A percentile compares a stretch with the other conserved stretches of the same genome.
Evolutionary conservation across 2,113 vertebrate genomes (phyloP).

Genomic region (Gymnobelideus leadbeateri): DNA sequence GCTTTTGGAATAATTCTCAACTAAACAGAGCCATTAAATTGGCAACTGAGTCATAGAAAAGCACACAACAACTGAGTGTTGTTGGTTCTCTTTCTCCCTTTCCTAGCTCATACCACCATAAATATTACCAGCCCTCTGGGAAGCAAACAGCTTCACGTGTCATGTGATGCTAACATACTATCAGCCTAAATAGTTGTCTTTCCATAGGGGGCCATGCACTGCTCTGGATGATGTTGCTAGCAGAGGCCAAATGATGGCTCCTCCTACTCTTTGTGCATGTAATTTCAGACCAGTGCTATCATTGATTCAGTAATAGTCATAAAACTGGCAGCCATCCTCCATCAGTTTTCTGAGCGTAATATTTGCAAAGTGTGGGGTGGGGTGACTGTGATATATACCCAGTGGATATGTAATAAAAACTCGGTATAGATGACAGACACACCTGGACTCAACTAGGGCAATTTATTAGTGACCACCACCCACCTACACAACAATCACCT

Average conservation of each 20-base stretch:
- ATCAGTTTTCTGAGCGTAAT: slow-evolving; percentile 46
- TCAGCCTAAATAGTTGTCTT: slow-evolving; percentile 46
- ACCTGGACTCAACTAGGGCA: slow-evolving; percentile 35
- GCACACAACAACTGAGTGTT: slow-evolving; percentile 25
- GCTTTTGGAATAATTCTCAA: slow-evolving; percentile 15
- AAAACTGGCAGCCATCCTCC: slow-evolving; percentile 65
- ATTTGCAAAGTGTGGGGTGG: slow-evolving; percentile 41
- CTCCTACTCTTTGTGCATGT: slow-evolving; percentile 55
- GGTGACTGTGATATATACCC: slow-evolving; percentile 37
- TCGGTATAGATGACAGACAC: slow-evolving; percentile 9
- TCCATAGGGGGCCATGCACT: neutral
- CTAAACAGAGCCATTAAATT: slow-evolving; percentile 40
- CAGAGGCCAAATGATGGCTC: slow-evolving; percentile 60
- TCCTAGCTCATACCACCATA: slow-evolving; percentile 35
- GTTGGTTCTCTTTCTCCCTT: neutral
- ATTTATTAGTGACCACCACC: slow-evolving; percentile 45
- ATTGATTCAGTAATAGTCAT: slow-evolving; percentile 60
- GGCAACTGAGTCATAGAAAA: slow-evolving; percentile 50
- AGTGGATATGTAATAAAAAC: slow-evolving; percentile 49
- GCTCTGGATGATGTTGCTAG: slow-evolving; percentile 46
- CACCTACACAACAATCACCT: slow-evolving; percentile 38
- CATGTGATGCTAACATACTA: slow-evolving; percentile 51
- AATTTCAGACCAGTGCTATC: slow-evolving; percentile 27
- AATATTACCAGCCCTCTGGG: slow-evolving; percentile 56
- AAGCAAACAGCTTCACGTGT: slow-evolving; percentile 37